Conservation (phyloP, 2,113 vertebrate genomes). For the Pseudorectes ferrugineus region DNA sequence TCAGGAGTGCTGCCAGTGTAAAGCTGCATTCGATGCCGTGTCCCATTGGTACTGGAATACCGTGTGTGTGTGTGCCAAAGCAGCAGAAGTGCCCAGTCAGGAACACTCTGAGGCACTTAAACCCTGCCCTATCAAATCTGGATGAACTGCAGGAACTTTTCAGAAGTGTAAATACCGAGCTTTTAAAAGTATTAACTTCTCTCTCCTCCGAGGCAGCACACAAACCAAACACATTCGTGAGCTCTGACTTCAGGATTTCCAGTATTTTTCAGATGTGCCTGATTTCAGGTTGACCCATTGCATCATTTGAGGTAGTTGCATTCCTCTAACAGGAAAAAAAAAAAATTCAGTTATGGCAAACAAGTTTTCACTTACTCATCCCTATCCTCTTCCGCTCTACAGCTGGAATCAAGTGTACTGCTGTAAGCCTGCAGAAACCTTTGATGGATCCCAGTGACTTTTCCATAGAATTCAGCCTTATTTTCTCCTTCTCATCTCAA, state of each 20-base stretch:
- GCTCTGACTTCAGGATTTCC: conserved; percentile 47
- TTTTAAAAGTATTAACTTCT: conserved; percentile 53
- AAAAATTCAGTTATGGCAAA: not conserved
- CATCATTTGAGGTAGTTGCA: not conserved
- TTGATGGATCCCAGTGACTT: not conserved
- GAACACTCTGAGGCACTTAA: conserved; percentile 14
- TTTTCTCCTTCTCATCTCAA: not conserved
- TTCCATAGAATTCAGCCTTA: not conserved
- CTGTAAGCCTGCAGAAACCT: not conserved
- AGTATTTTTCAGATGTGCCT: conserved; percentile 15
- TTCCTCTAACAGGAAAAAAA: not conserved
- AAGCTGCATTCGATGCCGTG: not conserved
- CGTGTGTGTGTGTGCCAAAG: not conserved
- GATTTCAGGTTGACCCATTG: not conserved
- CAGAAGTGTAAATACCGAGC: conserved; percentile 28
- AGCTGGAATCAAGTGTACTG: not conserved
- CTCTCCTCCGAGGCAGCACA: conserved; percentile 38
- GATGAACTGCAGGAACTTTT: conserved; percentile 47
- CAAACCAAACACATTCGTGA: conserved; percentile 43
- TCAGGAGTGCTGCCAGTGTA: conserved; percentile 52
- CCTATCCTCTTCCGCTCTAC: not conserved
- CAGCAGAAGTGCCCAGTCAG: conserved; percentile 21
- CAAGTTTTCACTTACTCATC: not conserved
- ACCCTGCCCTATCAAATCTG: conserved; percentile 11
- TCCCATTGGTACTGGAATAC: conserved; percentile 30